A percentile compares a stretch with the other conserved stretches of the same genome.
Conservation (phyloP, 2,797 vertebrate genomes). For the Aplochiton taeniatus region DNA sequence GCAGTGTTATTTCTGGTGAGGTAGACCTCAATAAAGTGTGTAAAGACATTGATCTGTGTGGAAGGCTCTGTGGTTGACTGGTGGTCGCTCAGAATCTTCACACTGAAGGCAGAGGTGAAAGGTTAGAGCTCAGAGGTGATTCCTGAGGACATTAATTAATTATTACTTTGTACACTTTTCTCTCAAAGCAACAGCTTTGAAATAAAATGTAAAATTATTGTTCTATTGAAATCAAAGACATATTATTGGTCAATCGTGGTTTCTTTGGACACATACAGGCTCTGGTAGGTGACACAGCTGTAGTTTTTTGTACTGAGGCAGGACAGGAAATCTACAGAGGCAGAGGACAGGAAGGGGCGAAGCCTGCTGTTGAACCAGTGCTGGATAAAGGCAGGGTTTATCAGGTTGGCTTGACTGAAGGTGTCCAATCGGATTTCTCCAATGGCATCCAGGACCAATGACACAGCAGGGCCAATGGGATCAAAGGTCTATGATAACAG, state of each 20-base stretch:
- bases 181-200: too few relatives aligned
- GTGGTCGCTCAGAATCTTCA: constrained; percentile 48
- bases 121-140: constrained; percentile 1
- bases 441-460: constrained; percentile 62
- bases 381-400: constrained; percentile 43
- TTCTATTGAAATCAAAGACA: too few relatives aligned
- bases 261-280: constrained; percentile 52
- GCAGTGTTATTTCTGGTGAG: constrained; percentile 52
- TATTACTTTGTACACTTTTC: too few relatives aligned
- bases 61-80: constrained; percentile 30
- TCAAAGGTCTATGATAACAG: constrained; percentile 47
- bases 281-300: constrained; percentile 65
- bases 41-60: constrained; percentile 45
- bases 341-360: constrained; percentile 58
- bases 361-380: constrained; percentile 66
- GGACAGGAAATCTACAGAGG: constrained; percentile 63
- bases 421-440: constrained; percentile 58
- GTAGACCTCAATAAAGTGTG: constrained; percentile 63
- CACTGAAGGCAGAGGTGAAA: constrained; percentile 42
- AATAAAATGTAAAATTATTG: too few relatives aligned
- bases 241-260: too few relatives aligned
- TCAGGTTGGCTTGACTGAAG: constrained; percentile 33
- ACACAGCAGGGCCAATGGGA: constrained; percentile 24
- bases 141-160: neutral
- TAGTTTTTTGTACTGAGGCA: constrained; percentile 57